Evolutionary conservation across 2,888 invertebrate genomes (phyloP).

Genomic region (Catocala fraxini): DNA sequence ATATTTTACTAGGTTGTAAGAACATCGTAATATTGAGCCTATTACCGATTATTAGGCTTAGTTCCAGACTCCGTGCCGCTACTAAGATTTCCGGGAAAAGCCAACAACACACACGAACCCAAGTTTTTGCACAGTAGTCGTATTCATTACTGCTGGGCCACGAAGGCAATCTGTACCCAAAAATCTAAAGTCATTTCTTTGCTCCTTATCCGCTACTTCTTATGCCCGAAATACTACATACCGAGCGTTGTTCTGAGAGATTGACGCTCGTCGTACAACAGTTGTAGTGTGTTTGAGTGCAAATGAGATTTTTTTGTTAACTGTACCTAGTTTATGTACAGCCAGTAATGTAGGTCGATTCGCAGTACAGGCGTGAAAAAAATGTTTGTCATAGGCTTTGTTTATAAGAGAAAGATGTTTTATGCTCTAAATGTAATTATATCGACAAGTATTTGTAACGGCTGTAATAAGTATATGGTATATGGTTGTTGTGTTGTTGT

Average conservation of each 20-base stretch:
- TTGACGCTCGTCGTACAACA: slow-evolving; percentile 69
- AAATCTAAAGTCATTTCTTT: background rate
- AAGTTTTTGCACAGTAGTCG: too few relatives aligned
- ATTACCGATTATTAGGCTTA: too few relatives aligned
- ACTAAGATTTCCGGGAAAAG: too few relatives aligned
- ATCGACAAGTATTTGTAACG: too few relatives aligned
- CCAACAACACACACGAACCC: too few relatives aligned
- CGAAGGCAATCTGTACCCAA: too few relatives aligned
- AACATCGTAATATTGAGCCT: too few relatives aligned
- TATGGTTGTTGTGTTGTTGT: too few relatives aligned
- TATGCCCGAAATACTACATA: slow-evolving; percentile 54
- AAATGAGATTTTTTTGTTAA: slow-evolving; percentile 77
- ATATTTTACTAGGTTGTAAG: too few relatives aligned
- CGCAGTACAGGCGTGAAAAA: slow-evolving; percentile 15
- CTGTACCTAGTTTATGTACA: slow-evolving; percentile 41
- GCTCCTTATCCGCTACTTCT: slow-evolving; percentile 27
- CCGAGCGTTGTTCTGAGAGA: slow-evolving; percentile 73
- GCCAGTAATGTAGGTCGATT: slow-evolving; percentile 43
- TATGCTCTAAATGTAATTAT: background rate
- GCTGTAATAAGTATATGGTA: background rate
- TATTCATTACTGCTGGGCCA: background rate
- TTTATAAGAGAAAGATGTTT: slow-evolving; percentile 26
- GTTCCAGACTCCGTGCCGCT: too few relatives aligned
- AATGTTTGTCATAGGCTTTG: slow-evolving; percentile 32
- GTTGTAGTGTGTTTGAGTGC: slow-evolving; percentile 74